Percentiles rank a stretch among this genome's conserved stretches.
These are phyloP conservation scores for Pterocles gutturalis DNA, from an alignment of 2,113 vertebrate genomes.

Conservation along the genomic window DNA sequence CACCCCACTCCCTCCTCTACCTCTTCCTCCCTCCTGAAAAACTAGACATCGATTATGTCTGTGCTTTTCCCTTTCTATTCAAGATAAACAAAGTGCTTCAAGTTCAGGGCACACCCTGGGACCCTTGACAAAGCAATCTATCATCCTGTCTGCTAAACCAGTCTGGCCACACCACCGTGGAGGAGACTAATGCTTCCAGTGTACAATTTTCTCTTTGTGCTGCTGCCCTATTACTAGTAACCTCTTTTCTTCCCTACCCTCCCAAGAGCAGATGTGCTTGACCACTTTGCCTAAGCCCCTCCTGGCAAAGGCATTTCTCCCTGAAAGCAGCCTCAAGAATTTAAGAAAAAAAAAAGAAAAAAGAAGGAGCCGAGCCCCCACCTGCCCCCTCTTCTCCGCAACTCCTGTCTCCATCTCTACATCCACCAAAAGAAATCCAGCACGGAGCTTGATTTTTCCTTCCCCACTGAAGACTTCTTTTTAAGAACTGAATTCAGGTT, in stretches of 20 bases:
- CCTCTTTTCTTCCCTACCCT: conserved; percentile 85
- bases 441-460: conserved; percentile 10
- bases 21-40: conserved; percentile 87
- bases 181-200: conserved; percentile 83
- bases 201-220: conserved; percentile 91
- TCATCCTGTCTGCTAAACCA: conserved; percentile 97
- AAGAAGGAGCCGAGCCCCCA: background rate
- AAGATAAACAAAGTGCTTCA: conserved; percentile 99
- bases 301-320: conserved; percentile 76
- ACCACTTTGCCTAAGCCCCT: conserved; percentile 84
- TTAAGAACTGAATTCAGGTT: conserved; percentile 69
- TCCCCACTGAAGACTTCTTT: conserved; percentile 54
- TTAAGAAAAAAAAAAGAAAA: background rate
- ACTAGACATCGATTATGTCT: conserved; percentile 90
- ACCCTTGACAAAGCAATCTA: conserved; percentile 99
- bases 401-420: background rate
- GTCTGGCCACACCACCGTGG: conserved; percentile 87
- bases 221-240: conserved; percentile 82
- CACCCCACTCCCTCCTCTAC: conserved; percentile 77
- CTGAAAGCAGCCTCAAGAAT: conserved; percentile 59
- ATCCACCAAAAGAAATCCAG: conserved; percentile 45
- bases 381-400: background rate
- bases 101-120: conserved; percentile 99
- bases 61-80: conserved; percentile 93
- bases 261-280: conserved; percentile 85